phyloP scores from a whole-genome alignment of 2,113 vertebrate genomes.

The Regulus satrapa region DNA sequence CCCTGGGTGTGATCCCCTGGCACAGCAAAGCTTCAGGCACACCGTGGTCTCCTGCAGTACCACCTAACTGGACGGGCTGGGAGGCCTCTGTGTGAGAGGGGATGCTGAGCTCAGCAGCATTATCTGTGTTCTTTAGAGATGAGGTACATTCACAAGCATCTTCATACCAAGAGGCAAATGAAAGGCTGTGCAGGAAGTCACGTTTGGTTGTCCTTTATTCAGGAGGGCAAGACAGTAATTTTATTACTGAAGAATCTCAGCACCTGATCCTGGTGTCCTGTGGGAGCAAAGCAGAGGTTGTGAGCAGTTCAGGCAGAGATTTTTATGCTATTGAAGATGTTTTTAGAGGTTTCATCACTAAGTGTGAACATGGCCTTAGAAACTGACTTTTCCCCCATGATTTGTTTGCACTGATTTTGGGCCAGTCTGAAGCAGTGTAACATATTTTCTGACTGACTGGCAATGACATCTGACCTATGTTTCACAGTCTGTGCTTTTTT shows the following conservation, averaged over 20 bases:
- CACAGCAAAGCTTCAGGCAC: neutral
- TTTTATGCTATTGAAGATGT: neutral
- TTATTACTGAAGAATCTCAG: neutral
- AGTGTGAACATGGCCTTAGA: neutral
- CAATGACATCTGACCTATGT: neutral
- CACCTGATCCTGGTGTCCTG: neutral
- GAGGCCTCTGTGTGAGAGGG: neutral
- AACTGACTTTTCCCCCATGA: neutral
- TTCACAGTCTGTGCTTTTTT: neutral
- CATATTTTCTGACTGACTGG: neutral
- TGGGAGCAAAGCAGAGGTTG: neutral
- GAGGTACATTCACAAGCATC: neutral
- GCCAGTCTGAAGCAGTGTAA: neutral
- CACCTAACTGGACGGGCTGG: neutral
- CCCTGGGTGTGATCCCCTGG: neutral
- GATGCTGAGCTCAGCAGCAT: neutral
- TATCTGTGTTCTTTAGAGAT: neutral
- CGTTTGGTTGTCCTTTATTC: neutral
- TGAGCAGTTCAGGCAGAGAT: neutral
- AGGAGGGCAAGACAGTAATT: neutral
- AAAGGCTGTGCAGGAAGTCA: neutral
- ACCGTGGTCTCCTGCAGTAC: neutral
- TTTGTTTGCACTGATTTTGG: neutral
- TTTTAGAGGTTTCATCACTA: neutral
- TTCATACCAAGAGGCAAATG: neutral